phyloP scores from a whole-genome alignment of 2,888 invertebrate species.

The Temnothorax ravouxi region DNA sequence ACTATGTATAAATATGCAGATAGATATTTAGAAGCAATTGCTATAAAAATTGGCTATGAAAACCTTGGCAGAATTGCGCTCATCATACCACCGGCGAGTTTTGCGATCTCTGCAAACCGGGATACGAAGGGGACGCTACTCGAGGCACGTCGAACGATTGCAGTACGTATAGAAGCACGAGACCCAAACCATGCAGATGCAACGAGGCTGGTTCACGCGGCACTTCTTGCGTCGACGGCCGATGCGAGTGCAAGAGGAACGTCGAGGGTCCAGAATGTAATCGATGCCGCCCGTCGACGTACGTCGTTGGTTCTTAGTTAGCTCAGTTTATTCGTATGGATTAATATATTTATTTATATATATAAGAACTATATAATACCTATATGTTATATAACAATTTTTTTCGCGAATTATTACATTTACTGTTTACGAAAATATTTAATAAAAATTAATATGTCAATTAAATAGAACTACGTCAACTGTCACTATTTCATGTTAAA shows the following conservation, averaged over 20 bases:
- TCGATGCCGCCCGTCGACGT: constrained; percentile 92
- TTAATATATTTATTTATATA: no score
- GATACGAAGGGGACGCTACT: constrained; percentile 91
- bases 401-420: no score
- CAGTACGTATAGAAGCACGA: constrained; percentile 84
- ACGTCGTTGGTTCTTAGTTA: constrained; percentile 84
- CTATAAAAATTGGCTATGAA: background rate
- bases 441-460: no score
- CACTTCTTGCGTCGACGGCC: constrained; percentile 87
- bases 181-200: constrained; percentile 89
- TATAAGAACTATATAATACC: no score
- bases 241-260: constrained; percentile 91
- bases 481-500: no score
- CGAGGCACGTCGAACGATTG: constrained; percentile 88
- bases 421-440: no score
- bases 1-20: background rate
- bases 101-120: constrained; percentile 94
- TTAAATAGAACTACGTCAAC: no score
- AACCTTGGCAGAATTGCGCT: constrained; percentile 91
- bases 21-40: background rate
- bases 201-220: constrained; percentile 88
- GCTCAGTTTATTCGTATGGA: no score
- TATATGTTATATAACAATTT: no score
- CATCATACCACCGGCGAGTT: constrained; percentile 95
- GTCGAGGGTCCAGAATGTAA: constrained; percentile 93